Base-by-base conservation (phyloP, 2,888 invertebrate genomes). In the Tenthredo livida region DNA sequence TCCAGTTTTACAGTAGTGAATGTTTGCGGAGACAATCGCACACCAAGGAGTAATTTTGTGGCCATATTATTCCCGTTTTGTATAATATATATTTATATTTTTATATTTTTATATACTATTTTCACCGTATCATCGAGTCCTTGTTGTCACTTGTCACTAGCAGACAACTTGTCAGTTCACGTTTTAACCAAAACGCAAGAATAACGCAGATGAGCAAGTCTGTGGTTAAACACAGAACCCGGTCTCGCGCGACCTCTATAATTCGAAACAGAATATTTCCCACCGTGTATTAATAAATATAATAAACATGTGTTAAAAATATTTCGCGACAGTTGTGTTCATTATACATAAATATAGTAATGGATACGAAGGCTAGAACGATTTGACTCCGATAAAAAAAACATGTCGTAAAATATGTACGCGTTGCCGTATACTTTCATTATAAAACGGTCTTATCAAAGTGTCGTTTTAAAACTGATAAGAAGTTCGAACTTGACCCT, bases 1-100 rank as follows among this genome's bases (percentile, higher is more conserved):
- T 95, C 95, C 70, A 96, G 89, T 90, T 95, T 95, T 84, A 96
- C 91, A 73, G 95, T 94, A 88, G 94, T 94, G 86, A 94, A 94
- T 73, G 94, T 92, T 87, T 94, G 94, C 77, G 94, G 93, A 86
- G 94, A 92, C 85, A 95, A 92, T 89, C 95, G 94, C 85, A 95
- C 91, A 73, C 95, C 95, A 73, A 95, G 93, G 86, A 90, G 83
- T 83, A 93, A 87, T 87, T 91, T 89, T 3, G 89, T 87, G 65
- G 85, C 82, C 91, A 92, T 92, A 33, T 67, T 83, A 15, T 50
- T 47, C 5, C 9, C 43, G 33, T 37, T 33, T 70, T 37, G 37
- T 37, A 4, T 15, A 17, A 72, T n/a, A 37, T 10, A 37, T 61
- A 5, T 37, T 37, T 33, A 2, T 33, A 54, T 47, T 33, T 58